Percentiles rank a stretch among this genome's conserved stretches.
phyloP scores from a whole-genome alignment of 2,888 invertebrate species.

The Galerucella pusilla region DNA sequence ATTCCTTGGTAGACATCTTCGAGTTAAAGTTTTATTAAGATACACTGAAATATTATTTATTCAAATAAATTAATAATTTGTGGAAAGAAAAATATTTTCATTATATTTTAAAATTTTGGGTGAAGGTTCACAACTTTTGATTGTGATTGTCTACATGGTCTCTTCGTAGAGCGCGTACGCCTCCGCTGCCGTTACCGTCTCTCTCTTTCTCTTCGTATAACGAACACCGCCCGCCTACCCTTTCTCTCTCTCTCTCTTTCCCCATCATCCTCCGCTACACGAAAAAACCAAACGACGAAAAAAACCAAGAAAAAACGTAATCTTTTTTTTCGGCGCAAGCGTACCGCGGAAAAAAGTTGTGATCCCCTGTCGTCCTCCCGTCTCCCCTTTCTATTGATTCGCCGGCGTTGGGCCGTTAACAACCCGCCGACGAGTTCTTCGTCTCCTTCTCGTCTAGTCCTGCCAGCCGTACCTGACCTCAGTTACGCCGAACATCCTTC shows the following conservation, averaged over 20 bases:
- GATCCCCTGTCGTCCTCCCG: slow-evolving; percentile 44
- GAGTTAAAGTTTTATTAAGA: no score
- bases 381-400: slow-evolving; percentile 61
- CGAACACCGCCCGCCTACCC: slow-evolving; percentile 30
- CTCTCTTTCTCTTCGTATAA: slow-evolving; percentile 43
- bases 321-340: slow-evolving; percentile 50
- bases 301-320: slow-evolving; percentile 48
- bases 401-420: slow-evolving; percentile 46
- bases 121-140: slow-evolving; percentile 19
- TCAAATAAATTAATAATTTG: no score
- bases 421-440: slow-evolving; percentile 36
- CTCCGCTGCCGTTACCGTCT: slow-evolving; percentile 37
- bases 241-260: slow-evolving; percentile 23
- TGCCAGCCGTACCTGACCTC: slow-evolving; percentile 59
- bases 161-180: slow-evolving; percentile 36
- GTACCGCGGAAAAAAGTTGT: slow-evolving; percentile 47
- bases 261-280: slow-evolving; percentile 33
- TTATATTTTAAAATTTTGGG: background rate
- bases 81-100: no score
- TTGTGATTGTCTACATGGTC: slow-evolving; percentile 26
- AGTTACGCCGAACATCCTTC: slow-evolving; percentile 62
- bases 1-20: no score
- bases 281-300: slow-evolving; percentile 47
- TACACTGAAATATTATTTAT: no score
- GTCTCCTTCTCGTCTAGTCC: slow-evolving; percentile 51